A percentile compares a stretch with the other conserved stretches of the same genome.
Evolutionary conservation across 2,113 vertebrate genomes (phyloP).

Genomic region (Xyliphius kryptos): DNA sequence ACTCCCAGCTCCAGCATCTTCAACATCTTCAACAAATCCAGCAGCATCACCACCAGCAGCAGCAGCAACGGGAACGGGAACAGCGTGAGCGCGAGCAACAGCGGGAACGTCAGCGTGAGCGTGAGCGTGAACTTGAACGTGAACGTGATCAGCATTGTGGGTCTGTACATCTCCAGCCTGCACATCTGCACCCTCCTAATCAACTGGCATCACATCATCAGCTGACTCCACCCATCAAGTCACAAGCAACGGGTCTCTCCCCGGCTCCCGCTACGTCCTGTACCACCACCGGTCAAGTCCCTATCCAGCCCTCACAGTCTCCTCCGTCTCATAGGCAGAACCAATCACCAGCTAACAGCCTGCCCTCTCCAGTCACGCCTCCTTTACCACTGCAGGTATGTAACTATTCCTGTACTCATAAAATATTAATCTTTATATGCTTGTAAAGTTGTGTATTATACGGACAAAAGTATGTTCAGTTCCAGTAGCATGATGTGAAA

Average conservation of each 20-base stretch:
- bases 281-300: conserved; percentile 55
- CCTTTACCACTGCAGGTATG: conserved; percentile 85
- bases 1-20: conserved; percentile 95
- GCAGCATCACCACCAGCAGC: conserved; percentile 76
- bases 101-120: conserved; percentile 58
- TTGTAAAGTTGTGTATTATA: too few relatives aligned
- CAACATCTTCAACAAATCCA: conserved; percentile 96
- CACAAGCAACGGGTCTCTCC: conserved; percentile 58
- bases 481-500: too few relatives aligned
- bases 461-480: too few relatives aligned
- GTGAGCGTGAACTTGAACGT: conserved; percentile 61
- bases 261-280: conserved; percentile 69
- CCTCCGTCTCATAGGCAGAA: conserved; percentile 81
- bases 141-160: conserved; percentile 62
- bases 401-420: too few relatives aligned
- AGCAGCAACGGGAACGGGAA: conserved; percentile 61
- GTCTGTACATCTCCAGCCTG: conserved; percentile 50
- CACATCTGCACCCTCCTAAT: conserved; percentile 49
- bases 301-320: conserved; percentile 62
- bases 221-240: conserved; percentile 72
- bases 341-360: conserved; percentile 84
- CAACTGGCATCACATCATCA: conserved; percentile 63
- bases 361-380: conserved; percentile 86
- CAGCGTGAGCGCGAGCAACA: conserved; percentile 55
- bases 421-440: too few relatives aligned